A percentile compares a stretch with the other conserved stretches of the same genome.
These are phyloP conservation scores for Rhodophaea formosa DNA, from an alignment of 2,888 invertebrate genomes.

Conservation along the genomic window DNA sequence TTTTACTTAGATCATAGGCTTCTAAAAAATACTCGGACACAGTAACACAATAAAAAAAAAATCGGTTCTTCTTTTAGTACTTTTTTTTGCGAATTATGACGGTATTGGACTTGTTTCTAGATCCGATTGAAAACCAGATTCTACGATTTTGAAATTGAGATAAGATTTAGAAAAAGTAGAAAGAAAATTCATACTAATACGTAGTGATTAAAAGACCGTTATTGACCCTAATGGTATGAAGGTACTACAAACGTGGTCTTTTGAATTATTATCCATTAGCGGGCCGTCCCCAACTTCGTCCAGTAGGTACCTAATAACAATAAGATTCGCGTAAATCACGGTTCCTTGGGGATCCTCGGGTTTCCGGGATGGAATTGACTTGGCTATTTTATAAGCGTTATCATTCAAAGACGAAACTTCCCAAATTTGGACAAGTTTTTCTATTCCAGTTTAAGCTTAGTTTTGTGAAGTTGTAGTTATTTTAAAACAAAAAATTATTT, in stretches of 20 bases:
- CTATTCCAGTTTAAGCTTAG: background rate
- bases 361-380: constrained; percentile 15
- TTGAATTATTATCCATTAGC: constrained; percentile 17
- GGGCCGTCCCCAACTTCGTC: constrained; percentile 12
- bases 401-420: constrained; percentile 10
- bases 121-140: no score
- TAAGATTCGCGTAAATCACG: constrained; percentile 18
- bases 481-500: no score
- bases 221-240: background rate
- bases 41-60: no score
- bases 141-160: no score
- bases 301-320: constrained; percentile 19
- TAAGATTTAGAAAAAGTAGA: no score
- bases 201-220: background rate
- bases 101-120: no score
- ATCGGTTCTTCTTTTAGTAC: no score
- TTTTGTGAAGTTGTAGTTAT: background rate
- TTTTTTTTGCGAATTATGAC: no score
- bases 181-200: no score
- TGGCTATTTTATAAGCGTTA: constrained; percentile 11
- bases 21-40: no score
- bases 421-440: background rate
- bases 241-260: constrained; percentile 5
- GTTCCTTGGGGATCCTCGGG: constrained; percentile 13
- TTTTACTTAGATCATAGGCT: no score